A percentile compares a stretch with the other conserved stretches of the same genome.
phyloP scores from a whole-genome alignment of 2,797 vertebrate genomes.

The Sebastes matsubarae region DNA sequence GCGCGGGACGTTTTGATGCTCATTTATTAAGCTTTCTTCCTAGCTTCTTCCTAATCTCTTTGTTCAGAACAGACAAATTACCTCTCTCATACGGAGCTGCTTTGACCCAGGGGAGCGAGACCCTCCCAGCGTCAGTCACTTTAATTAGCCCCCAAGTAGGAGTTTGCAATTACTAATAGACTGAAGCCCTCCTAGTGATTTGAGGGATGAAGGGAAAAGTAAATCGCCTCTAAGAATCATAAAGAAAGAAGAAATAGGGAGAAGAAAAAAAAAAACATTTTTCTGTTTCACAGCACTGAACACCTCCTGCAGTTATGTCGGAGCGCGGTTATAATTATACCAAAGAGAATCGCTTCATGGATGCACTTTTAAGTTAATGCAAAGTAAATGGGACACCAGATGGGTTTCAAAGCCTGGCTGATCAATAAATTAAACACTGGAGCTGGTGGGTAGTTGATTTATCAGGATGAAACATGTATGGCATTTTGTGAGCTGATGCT shows the following conservation, averaged over 20 bases:
- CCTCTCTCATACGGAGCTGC: constrained; percentile 94
- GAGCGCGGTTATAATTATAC: constrained; percentile 75
- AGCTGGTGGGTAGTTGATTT: constrained; percentile 65
- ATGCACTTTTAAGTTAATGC: constrained; percentile 81
- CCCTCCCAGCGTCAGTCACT: constrained; percentile 93
- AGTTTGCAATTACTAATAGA: constrained; percentile 96
- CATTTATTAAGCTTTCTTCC: constrained; percentile 96
- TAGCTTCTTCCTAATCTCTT: constrained; percentile 94
- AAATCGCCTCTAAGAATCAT: constrained; percentile 85
- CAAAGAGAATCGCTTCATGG: constrained; percentile 79
- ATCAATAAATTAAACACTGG: constrained; percentile 82
- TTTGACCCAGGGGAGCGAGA: constrained; percentile 94
- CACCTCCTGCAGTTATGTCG: constrained; percentile 73
- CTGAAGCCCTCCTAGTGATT: constrained; percentile 92
- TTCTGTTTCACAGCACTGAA: constrained; percentile 70
- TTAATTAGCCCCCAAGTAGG: constrained; percentile 98
- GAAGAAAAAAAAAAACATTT: constrained; percentile 54
- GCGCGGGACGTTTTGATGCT: constrained; percentile 91
- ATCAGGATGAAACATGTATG: constrained; percentile 49
- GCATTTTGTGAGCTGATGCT: constrained; percentile 42
- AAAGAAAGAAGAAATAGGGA: constrained; percentile 53
- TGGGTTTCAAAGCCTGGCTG: constrained; percentile 80
- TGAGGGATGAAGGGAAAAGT: constrained; percentile 84
- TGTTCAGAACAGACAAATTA: constrained; percentile 99
- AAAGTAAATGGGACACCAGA: constrained; percentile 84